These are phyloP conservation scores for Sminthurinus aureus DNA, from an alignment of 2,888 invertebrate genomes.

Conservation along the genomic window DNA sequence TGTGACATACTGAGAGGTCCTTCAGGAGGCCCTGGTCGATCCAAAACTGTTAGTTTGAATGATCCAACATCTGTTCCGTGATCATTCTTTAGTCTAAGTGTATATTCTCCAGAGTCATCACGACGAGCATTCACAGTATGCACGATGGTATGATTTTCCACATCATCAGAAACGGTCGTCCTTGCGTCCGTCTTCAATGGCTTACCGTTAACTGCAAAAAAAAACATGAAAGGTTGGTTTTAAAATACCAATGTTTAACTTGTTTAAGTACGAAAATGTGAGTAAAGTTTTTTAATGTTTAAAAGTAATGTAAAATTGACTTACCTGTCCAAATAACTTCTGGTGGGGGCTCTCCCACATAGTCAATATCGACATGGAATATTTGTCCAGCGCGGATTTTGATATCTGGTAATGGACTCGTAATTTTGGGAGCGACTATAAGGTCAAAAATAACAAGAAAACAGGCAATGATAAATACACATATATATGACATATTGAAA, in stretches of 20 bases:
- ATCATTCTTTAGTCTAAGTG: constrained; percentile 87
- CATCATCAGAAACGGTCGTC: constrained; percentile 73
- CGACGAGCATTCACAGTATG: constrained; percentile 76
- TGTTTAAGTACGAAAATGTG: too few relatives aligned
- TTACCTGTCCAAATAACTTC: constrained; percentile 84
- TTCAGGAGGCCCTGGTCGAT: constrained; percentile 88
- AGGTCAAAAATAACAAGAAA: constrained; percentile 6
- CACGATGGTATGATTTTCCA: constrained; percentile 85
- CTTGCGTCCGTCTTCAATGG: constrained; percentile 67
- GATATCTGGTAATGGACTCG: constrained; percentile 85
- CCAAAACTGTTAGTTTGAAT: constrained; percentile 81
- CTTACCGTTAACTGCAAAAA: constrained; percentile 79
- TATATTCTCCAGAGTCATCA: constrained; percentile 82
- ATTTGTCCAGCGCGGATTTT: constrained; percentile 93
- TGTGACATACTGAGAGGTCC: constrained; percentile 73
- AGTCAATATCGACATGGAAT: constrained; percentile 88
- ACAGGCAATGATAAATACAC: constrained; percentile 77
- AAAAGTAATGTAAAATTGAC: too few relatives aligned
- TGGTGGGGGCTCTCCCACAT: constrained; percentile 96
- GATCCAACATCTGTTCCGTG: constrained; percentile 88
- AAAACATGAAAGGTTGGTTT: too few relatives aligned
- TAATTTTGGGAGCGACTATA: constrained; percentile 85
- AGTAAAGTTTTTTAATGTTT: too few relatives aligned
- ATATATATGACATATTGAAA: neutral
- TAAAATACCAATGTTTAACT: too few relatives aligned